A percentile compares a stretch with the other conserved stretches of the same genome.
These are phyloP conservation scores for Monoplex corrugatus DNA, from an alignment of 2,888 invertebrate genomes.

Conservation along the genomic window DNA sequence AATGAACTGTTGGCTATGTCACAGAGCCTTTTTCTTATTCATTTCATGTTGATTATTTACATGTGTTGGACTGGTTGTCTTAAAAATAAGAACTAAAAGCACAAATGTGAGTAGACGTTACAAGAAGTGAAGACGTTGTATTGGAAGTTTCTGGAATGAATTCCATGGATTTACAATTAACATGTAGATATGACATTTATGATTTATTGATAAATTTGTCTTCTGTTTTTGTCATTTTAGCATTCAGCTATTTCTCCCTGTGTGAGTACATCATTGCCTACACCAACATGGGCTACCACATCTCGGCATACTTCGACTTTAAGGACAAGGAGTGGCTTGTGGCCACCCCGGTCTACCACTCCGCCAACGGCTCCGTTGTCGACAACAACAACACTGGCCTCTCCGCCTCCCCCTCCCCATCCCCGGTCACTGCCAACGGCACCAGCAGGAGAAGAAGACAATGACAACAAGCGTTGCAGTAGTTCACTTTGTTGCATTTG, in stretches of 20 bases:
- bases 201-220: neutral
- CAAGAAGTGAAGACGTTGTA: too few relatives aligned
- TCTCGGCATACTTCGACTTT: conserved; percentile 92
- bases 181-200: neutral
- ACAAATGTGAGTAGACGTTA: too few relatives aligned
- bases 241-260: conserved; percentile 96
- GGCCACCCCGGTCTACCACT: conserved; percentile 49
- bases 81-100: too few relatives aligned
- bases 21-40: too few relatives aligned
- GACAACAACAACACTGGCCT: conserved; percentile 46
- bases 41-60: too few relatives aligned
- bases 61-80: too few relatives aligned
- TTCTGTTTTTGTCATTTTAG: conserved; percentile 86
- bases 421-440: neutral
- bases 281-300: conserved; percentile 95
- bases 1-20: too few relatives aligned
- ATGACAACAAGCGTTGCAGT: neutral
- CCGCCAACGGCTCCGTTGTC: conserved; percentile 47
- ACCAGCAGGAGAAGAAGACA: neutral
- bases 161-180: neutral
- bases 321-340: conserved; percentile 59
- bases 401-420: neutral
- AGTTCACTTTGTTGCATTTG: neutral
- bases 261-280: conserved; percentile 96
- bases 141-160: too few relatives aligned